phyloP scores from a whole-genome alignment of 1,140 invertebrate species.

The Drosophila ficusphila region DNA sequence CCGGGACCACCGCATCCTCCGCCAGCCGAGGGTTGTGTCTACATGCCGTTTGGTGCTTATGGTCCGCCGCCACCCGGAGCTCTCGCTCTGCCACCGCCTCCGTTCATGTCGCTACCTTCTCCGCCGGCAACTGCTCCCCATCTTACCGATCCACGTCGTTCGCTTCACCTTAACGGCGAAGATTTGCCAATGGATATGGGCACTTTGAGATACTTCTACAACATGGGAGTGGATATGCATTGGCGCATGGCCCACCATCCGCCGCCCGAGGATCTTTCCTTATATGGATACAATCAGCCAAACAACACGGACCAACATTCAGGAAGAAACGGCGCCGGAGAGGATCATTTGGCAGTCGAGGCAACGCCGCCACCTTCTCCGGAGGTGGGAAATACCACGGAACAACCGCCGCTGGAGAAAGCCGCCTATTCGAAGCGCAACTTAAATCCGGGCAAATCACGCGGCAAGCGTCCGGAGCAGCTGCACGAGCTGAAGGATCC shows the following conservation, averaged over 20 bases:
- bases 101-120: conserved; percentile 10
- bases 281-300: conserved; percentile 1
- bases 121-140: conserved; percentile 5
- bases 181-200: conserved; percentile 87
- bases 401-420: conserved; percentile 3
- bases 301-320: conserved; percentile 58
- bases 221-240: conserved; percentile 87
- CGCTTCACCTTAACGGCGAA: conserved; percentile 85
- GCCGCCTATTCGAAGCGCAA: conserved; percentile 15
- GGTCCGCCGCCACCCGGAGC: conserved; percentile 15
- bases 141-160: conserved; percentile 66
- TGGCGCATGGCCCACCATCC: conserved; percentile 35
- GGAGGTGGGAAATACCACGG: conserved; percentile 11
- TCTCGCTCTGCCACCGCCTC: not conserved
- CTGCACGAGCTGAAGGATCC: conserved; percentile 40
- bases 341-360: conserved; percentile 4
- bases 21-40: conserved; percentile 41
- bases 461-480: conserved; percentile 59
- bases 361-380: conserved; percentile 53
- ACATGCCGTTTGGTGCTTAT: conserved; percentile 53
- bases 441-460: conserved; percentile 12
- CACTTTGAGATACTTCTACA: conserved; percentile 88
- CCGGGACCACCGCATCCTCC: conserved; percentile 11
- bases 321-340: not conserved
- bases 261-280: conserved; percentile 32